Base-by-base conservation (phyloP, 2,113 vertebrate species). In the Nycticebus coucang region DNA sequence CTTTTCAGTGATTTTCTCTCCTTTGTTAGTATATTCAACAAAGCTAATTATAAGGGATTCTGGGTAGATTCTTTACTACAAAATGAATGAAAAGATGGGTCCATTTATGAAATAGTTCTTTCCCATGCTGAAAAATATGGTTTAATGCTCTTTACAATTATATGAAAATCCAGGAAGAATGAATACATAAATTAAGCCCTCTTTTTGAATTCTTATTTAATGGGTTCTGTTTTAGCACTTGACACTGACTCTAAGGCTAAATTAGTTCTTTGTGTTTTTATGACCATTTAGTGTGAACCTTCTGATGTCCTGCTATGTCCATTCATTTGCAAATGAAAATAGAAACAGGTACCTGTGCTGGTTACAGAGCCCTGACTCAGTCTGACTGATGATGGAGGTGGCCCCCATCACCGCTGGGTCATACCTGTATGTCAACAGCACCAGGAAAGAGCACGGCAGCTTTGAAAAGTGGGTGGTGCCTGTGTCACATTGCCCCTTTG, bases 1-100 rank as follows among this genome's bases (percentile, higher is more conserved):
- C 72, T 91, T 37, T 30, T 81, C 13, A 87, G 57, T 71, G 66
- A 26, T 90, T 89, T 77, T 60, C 33, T 60, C 24, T 17, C 35
- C 72, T 59, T 92, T 59, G n/a, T 84, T 92, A 57, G 9, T 64
- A 62, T 64, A 53, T 71, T 93, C 69, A 95, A 45, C 37, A 95
- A 95, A 96, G 81, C 1, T 4, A 91, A 69, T 94, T 68, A 68
- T 45, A 59, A 95, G 33, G 11, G 53, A n/a, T 94, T 87, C 84
- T 93, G 71, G 85, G 78, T 57, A 77, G 30, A 89, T 75, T 4
- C 53, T 87, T 80, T 79, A 92, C 87, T 85, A n/a, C 4, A 93
- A 87, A 93, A 91, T 2, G 3, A 80, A 22, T 85, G 35, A 86
- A 89, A 85, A 88, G 85, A 84, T 8, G 64, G 11, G 69, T 59